Percentiles rank a stretch among this genome's conserved stretches.
phyloP scores from a whole-genome alignment of 2,888 invertebrate genomes.

The Girardia tigrina region DNA sequence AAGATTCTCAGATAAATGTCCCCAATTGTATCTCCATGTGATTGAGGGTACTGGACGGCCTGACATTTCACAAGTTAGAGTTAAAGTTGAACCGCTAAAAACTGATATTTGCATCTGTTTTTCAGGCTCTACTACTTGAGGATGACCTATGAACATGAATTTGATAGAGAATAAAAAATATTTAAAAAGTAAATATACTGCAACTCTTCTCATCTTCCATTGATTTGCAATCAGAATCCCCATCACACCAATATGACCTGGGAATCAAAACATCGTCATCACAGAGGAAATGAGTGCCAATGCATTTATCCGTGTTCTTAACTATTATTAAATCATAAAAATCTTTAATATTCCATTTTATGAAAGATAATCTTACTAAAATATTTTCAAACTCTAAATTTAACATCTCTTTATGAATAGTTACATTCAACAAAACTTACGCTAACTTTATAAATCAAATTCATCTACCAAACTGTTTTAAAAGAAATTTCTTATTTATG shows the following conservation, averaged over 20 bases:
- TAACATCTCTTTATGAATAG: too few species aligned
- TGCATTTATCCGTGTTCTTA: constrained; percentile 27
- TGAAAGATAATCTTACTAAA: too few species aligned
- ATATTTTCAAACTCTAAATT: too few species aligned
- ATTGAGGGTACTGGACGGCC: constrained; percentile 27
- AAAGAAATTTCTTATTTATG: too few species aligned
- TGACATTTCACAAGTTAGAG: constrained; percentile 25
- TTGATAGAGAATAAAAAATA: neutral
- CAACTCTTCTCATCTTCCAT: constrained; percentile 29
- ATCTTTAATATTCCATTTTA: too few species aligned
- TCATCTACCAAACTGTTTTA: too few species aligned
- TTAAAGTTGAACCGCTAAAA: neutral
- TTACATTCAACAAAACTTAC: too few species aligned
- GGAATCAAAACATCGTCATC: constrained; percentile 14
- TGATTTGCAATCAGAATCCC: constrained; percentile 21
- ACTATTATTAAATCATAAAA: neutral
- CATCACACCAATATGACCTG: constrained; percentile 31
- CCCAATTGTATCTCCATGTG: constrained; percentile 31
- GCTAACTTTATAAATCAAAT: too few species aligned
- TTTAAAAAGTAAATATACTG: neutral
- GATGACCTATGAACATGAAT: neutral
- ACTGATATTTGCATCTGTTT: neutral
- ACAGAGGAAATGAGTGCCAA: constrained; percentile 30
- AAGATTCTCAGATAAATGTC: neutral
- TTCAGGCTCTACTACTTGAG: neutral